Base-by-base conservation (phyloP, 2,113 vertebrate genomes). In the Alligator mississippiensis region DNA sequence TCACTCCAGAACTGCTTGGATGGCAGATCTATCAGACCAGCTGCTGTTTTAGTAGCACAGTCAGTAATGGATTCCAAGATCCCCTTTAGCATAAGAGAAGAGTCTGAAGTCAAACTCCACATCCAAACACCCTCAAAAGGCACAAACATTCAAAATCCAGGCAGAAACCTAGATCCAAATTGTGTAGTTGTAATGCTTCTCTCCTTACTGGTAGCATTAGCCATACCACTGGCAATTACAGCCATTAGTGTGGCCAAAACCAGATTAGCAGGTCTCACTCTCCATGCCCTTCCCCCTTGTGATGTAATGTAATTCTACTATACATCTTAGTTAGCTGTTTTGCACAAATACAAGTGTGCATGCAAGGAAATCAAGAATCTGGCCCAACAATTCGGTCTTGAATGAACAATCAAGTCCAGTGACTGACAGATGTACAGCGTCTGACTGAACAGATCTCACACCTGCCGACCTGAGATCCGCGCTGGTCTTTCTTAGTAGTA, bases 1-100 rank as follows among this genome's bases (percentile, higher is more conserved):
- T 15, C 2, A 0, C 27, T 76, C 38, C 38, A 57, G 24, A 14
- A 18, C n/a, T 8, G 3, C n/a, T 77, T 2, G 0, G 17, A 27
- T 18, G 13, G 21, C 21, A 30, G n/a, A 60, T 25, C 16, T 78
- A 24, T 13, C n/a, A 34, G 77, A 16, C 19, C 58, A 60, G 58
- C 58, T 25, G 58, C 21, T 78, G 77, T 18, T 77, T 58, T 16
- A 12, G 27, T 28, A 58, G 27, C 55, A n/a, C 8, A 11, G 27
- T 4, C 55, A 21, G 55, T 30, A 21, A n/a, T 27, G 21, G 64
- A 60, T 13, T 47, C 54, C 2, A 0, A 14, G 68, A 22, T 19
- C 27, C 61, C 16, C 6, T 3, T 9, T 77, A 28, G 19, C 2
- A 0, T 4, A 11, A 24, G n/a, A 21, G 28, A 77, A 55, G n/a